A percentile compares a stretch with the other conserved stretches of the same genome.
Evolutionary conservation across 2,888 invertebrate genomes (phyloP).

Genomic region (Notodonta ziczac): DNA sequence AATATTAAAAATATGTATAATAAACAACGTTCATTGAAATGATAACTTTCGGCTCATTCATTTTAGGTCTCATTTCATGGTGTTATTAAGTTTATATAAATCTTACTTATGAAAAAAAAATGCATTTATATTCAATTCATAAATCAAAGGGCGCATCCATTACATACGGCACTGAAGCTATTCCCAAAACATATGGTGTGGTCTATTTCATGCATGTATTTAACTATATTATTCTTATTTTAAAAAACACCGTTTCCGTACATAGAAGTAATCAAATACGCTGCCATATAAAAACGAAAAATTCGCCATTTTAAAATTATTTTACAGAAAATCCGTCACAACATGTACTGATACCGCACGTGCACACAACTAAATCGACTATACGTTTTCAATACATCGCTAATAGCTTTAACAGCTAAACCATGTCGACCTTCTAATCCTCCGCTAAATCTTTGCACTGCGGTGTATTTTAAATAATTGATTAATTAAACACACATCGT

Average conservation of each 20-base stretch:
- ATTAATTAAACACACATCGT: neutral
- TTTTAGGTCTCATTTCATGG: too few relatives aligned
- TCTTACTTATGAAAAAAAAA: neutral
- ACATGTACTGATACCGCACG: neutral
- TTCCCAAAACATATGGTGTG: too few relatives aligned
- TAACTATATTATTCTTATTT: neutral
- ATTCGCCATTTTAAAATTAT: neutral
- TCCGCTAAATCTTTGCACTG: neutral
- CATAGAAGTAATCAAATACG: neutral
- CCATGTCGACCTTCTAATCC: neutral
- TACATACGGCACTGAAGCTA: neutral
- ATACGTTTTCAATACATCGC: neutral
- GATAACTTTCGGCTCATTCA: too few relatives aligned
- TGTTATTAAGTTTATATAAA: neutral
- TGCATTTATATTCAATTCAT: neutral
- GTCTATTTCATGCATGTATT: neutral
- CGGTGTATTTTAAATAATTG: conserved; percentile 3
- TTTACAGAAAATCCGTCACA: neutral
- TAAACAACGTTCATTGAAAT: too few relatives aligned
- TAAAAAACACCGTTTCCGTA: neutral
- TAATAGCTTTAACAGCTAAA: neutral
- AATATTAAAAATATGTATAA: too few relatives aligned
- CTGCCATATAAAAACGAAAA: neutral
- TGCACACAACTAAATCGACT: neutral
- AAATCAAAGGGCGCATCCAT: neutral